Conservation (phyloP, 2,888 invertebrate genomes). For the Eilema caniola region DNA sequence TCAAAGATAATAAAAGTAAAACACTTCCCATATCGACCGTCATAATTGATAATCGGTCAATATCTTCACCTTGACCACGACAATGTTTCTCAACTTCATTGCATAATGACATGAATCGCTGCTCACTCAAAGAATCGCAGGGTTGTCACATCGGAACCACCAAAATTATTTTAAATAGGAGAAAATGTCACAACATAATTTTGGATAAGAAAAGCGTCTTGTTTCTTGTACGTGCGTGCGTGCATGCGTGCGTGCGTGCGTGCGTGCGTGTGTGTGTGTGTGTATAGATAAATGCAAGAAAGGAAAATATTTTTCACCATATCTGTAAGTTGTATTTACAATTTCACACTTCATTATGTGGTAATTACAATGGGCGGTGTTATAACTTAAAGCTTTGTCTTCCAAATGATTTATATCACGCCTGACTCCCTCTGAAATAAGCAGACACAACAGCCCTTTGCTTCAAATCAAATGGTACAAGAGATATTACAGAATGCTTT, state of each 20-base stretch:
- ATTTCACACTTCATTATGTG: not conserved
- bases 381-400: not conserved
- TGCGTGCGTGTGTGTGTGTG: too few species aligned
- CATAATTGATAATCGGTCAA: conserved; percentile 2
- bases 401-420: not conserved
- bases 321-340: not conserved
- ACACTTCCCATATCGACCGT: conserved; percentile 1
- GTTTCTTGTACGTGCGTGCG: not conserved
- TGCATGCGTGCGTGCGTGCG: too few species aligned
- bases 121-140: not conserved
- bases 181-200: not conserved
- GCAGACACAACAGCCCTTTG: not conserved
- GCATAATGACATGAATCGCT: not conserved
- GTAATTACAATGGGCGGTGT: not conserved
- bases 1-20: not conserved
- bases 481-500: too few species aligned
- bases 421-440: not conserved
- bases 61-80: not conserved
- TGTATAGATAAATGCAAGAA: not conserved
- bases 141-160: not conserved
- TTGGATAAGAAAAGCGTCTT: not conserved
- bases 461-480: too few species aligned
- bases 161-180: not conserved
- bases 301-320: not conserved
- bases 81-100: not conserved